Conservation (phyloP, 2,888 invertebrate species). For the Orchesellides sinensis region DNA sequence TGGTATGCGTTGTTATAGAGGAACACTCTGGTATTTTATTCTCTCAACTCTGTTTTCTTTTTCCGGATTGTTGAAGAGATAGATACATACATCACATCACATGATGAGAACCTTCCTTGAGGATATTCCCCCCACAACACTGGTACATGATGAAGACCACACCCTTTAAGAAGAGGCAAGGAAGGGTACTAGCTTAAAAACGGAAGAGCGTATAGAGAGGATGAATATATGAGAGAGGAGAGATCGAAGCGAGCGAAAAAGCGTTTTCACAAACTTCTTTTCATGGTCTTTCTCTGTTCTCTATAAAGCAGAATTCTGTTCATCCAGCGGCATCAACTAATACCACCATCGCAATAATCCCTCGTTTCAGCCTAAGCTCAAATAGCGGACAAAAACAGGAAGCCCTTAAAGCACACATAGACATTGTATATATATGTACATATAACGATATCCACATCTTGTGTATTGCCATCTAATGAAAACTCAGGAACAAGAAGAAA, state of each 20-base stretch:
- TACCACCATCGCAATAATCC: constrained; percentile 43
- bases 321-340: constrained; percentile 45
- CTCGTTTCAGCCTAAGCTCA: neutral
- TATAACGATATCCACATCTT: too few relatives aligned
- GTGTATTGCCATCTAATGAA: too few relatives aligned
- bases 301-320: constrained; percentile 9
- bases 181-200: constrained; percentile 46
- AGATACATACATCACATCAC: neutral
- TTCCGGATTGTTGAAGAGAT: constrained; percentile 13
- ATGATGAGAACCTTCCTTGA: constrained; percentile 3
- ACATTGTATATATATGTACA: too few relatives aligned
- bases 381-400: constrained; percentile 16
- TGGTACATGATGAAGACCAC: constrained; percentile 31
- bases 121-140: neutral
- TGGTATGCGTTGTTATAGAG: too few relatives aligned
- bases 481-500: too few relatives aligned
- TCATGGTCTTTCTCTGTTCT: constrained; percentile 8
- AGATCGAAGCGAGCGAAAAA: constrained; percentile 11
- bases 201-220: constrained; percentile 4
- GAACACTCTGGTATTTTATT: too few relatives aligned
- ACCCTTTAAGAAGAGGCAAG: constrained; percentile 33
- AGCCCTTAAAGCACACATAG: neutral
- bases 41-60: neutral
- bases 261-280: constrained; percentile 23
- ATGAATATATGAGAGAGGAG: neutral